Base-by-base conservation (phyloP, 2,797 vertebrate genomes). In the Tokudaia tokunoshimensis region DNA sequence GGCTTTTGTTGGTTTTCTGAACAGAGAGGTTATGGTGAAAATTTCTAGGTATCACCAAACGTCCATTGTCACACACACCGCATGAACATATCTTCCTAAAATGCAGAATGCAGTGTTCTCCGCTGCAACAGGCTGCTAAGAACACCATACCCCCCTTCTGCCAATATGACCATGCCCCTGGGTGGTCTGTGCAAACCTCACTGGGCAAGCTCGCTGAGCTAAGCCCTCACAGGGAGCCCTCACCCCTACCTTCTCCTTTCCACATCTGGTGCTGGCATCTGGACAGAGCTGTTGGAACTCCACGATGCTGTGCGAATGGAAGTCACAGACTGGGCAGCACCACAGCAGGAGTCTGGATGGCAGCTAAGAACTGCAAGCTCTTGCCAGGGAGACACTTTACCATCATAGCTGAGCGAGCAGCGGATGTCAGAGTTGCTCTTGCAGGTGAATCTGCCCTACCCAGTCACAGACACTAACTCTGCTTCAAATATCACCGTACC, bases 271-370 rank as follows among this genome's bases (percentile, higher is more conserved):
- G 31, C 26, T 89, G 37, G 34, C 41, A 41, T 50, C 17, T 10
- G 37, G 15, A 55, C 65, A 47, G 37, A 37, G 6, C 0, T 22
- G 22, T 41, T 55, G 22, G 22, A 31, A 52, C 37, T 37, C 31
- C 3, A 29, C 12, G 2, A 47, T 47, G 15, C 20, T 0, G 0
- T 65, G 44, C 0, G 31, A 19, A 17, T 7, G 29, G 55, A 47
- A 50, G 11, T 3, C 29, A 47, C 2, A 6, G 26, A 0, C 31
- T 17, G n/a, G 6, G 57, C 22, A 24, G 29, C 11, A 31, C 24
- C 4, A 44, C 88, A 17, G 65, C 1, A 57, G 55, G 9, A 31
- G 13, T 31, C 65, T 67, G 67, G 76, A 22, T 67, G n/a, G 6
- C 78, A 57, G 20, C 47, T 34, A 52, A 41, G 41, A 12, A 70